phyloP scores from a whole-genome alignment of 37 sponge, comb jelly and placozoan species.

The Chondrilla cf. caribensis region DNA sequence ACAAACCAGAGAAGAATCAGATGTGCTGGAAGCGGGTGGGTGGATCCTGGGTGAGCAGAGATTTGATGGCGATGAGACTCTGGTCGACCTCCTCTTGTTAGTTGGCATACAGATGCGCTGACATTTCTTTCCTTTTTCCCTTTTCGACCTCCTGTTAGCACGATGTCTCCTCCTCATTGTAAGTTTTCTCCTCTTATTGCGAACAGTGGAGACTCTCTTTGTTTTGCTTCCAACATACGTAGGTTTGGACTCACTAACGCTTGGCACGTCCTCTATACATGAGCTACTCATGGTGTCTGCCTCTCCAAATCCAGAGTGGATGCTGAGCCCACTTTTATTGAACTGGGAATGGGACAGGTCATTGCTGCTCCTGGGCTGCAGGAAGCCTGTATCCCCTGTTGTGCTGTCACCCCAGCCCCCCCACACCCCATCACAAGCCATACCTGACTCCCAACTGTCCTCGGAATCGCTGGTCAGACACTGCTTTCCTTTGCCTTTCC shows the following conservation, averaged over 20 bases:
- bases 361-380: neutral
- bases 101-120: too few species aligned
- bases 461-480: neutral
- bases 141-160: too few species aligned
- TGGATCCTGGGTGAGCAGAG: too few species aligned
- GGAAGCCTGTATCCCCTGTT: too few species aligned
- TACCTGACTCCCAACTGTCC: too few species aligned
- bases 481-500: neutral
- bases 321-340: neutral
- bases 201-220: neutral
- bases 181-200: neutral
- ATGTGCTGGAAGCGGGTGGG: neutral
- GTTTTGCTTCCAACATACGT: neutral
- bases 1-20: neutral
- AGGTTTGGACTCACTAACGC: too few species aligned
- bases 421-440: too few species aligned
- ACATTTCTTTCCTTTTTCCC: too few species aligned
- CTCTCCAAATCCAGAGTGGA: slow-evolving; percentile 8
- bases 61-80: too few species aligned
- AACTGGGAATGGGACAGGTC: neutral
- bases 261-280: too few species aligned
- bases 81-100: too few species aligned
- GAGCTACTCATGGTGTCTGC: neutral
- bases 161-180: neutral
- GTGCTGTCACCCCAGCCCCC: too few species aligned